These are phyloP conservation scores for Lamellibrachia columna DNA, from an alignment of 2,888 invertebrate genomes.

Conservation along the genomic window DNA sequence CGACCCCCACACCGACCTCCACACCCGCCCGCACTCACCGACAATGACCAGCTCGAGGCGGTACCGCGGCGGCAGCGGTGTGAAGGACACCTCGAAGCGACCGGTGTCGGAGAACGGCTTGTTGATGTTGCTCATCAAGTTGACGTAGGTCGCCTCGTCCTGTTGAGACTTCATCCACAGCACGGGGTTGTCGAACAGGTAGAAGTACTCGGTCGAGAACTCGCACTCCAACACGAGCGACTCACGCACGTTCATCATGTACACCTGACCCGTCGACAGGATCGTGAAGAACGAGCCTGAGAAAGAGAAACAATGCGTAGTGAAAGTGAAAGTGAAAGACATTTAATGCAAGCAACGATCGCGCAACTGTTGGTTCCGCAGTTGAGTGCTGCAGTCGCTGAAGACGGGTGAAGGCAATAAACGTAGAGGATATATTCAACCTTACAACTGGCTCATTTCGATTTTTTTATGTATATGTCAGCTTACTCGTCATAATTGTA, in stretches of 20 bases:
- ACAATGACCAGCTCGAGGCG: constrained; percentile 29
- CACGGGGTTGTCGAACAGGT: constrained; percentile 33
- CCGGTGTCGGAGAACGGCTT: constrained; percentile 37
- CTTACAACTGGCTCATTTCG: background rate
- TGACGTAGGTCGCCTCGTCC: constrained; percentile 34
- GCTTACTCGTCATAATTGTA: too few relatives aligned
- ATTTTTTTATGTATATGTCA: too few relatives aligned
- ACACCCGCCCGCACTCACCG: constrained; percentile 21
- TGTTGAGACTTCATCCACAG: constrained; percentile 38
- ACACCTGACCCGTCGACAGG: constrained; percentile 29
- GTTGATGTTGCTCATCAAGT: constrained; percentile 43
- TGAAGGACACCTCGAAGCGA: constrained; percentile 38
- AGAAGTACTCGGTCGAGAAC: constrained; percentile 31
- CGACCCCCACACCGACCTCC: background rate
- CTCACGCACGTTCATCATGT: constrained; percentile 28
- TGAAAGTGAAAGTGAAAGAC: background rate
- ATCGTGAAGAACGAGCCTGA: constrained; percentile 28
- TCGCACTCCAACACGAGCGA: constrained; percentile 31
- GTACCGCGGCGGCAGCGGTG: constrained; percentile 32
- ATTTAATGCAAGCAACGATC: background rate
- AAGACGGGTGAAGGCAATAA: background rate
- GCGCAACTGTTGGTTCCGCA: background rate
- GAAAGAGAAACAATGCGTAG: background rate
- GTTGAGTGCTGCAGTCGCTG: background rate
- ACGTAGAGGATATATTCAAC: background rate